A percentile compares a stretch with the other conserved stretches of the same genome.
Conservation (phyloP, 2,888 invertebrate species). For the Adineta ricciae region DNA sequence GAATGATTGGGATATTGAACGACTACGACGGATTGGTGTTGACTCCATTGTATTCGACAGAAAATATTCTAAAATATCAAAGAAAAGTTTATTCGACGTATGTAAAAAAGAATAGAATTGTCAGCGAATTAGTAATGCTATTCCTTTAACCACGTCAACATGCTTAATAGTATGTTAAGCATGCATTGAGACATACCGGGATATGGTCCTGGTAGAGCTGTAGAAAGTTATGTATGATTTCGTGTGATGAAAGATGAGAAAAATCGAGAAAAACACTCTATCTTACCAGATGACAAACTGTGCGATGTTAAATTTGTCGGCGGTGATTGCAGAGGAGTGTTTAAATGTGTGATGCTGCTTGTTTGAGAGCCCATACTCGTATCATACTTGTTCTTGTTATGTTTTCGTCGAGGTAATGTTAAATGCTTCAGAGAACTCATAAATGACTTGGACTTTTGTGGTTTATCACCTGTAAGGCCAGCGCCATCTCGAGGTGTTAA, state of each 20-base stretch:
- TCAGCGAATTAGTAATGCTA: too few relatives aligned
- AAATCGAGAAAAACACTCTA: too few relatives aligned
- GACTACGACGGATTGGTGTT: slow-evolving; percentile 12
- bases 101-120: too few relatives aligned
- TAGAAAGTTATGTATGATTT: not conserved
- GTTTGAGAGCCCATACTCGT: not conserved
- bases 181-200: not conserved
- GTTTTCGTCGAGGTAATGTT: slow-evolving; percentile 1
- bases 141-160: not conserved
- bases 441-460: not conserved
- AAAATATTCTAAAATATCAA: not conserved
- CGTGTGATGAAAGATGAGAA: too few relatives aligned
- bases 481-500: not conserved
- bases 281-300: not conserved
- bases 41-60: too few relatives aligned
- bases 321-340: not conserved
- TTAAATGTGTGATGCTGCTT: not conserved
- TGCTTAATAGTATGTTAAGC: not conserved
- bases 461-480: not conserved
- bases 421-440: slow-evolving; percentile 11
- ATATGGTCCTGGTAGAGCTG: not conserved
- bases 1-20: slow-evolving; percentile 15
- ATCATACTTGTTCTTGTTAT: not conserved
- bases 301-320: not conserved
- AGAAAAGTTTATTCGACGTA: too few relatives aligned